Conservation (phyloP, 2,888 invertebrate species). For the Cryptosula pallasiana region DNA sequence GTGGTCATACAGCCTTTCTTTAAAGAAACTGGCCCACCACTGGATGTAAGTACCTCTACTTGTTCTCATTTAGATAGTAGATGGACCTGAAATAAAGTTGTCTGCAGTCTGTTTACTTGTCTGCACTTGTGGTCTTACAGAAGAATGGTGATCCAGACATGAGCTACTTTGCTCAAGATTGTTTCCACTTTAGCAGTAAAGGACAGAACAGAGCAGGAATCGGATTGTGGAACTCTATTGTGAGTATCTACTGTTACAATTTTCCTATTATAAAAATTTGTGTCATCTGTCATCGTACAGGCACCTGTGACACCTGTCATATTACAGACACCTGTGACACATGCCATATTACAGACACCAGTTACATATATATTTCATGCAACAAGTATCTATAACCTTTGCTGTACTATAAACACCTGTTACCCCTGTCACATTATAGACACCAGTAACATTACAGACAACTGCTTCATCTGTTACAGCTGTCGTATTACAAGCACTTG, state of each 20-base stretch:
- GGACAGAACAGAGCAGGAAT: slow-evolving; percentile 42
- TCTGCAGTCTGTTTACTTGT: too few species aligned
- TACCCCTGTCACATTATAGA: too few species aligned
- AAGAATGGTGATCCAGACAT: slow-evolving; percentile 34
- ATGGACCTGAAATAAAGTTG: too few species aligned
- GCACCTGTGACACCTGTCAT: background rate
- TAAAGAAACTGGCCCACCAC: slow-evolving; percentile 33
- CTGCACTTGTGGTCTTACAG: too few species aligned
- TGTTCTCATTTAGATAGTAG: slow-evolving; percentile 16
- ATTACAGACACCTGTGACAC: background rate
- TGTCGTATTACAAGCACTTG: background rate
- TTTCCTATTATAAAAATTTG: background rate
- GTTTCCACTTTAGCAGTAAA: slow-evolving; percentile 46
- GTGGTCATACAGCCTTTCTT: slow-evolving; percentile 43
- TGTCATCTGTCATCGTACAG: background rate
- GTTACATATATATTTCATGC: too few species aligned
- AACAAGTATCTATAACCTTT: too few species aligned
- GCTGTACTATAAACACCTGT: too few species aligned
- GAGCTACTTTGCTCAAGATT: slow-evolving; percentile 47
- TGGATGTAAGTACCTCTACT: slow-evolving; percentile 8
- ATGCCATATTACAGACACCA: too few species aligned
- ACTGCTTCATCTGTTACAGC: background rate
- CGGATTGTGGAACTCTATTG: slow-evolving; percentile 49
- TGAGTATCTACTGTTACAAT: slow-evolving; percentile 26
- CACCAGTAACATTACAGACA: background rate